Conservation (phyloP, 1,140 invertebrate species). For the Sycobia sp. region DNA sequence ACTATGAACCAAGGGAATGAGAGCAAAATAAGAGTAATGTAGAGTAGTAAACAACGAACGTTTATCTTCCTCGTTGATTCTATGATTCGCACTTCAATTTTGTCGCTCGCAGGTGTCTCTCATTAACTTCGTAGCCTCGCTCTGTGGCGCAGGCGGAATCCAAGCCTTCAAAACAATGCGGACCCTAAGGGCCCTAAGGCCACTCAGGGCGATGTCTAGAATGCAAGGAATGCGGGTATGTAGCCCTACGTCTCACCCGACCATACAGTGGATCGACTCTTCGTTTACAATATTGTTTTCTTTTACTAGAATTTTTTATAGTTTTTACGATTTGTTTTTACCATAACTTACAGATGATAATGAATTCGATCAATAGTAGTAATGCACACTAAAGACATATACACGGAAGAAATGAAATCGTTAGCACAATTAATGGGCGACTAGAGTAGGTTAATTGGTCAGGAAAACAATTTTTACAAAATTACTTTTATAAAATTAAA, state of each 20-base stretch:
- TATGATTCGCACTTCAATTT: constrained; percentile 59
- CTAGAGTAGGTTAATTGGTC: too few relatives aligned
- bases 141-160: constrained; percentile 91
- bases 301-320: constrained; percentile 6
- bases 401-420: constrained; percentile 15
- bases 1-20: too few relatives aligned
- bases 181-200: constrained; percentile 91
- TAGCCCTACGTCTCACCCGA: constrained; percentile 65
- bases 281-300: constrained; percentile 9
- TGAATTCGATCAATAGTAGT: background rate
- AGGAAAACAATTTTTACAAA: too few relatives aligned
- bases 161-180: constrained; percentile 98
- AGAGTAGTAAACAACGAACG: too few relatives aligned
- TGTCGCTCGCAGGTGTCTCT: constrained; percentile 84
- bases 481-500: too few relatives aligned
- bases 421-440: background rate
- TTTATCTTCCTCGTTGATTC: constrained; percentile 45
- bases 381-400: background rate
- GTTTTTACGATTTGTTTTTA: background rate
- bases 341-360: background rate
- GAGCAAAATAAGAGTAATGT: too few relatives aligned
- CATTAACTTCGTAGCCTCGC: constrained; percentile 95
- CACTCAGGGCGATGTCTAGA: constrained; percentile 93
- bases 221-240: constrained; percentile 98
- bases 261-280: constrained; percentile 37